These are phyloP conservation scores for Troides aeacus DNA, from an alignment of 2,888 invertebrate genomes.

Conservation along the genomic window DNA sequence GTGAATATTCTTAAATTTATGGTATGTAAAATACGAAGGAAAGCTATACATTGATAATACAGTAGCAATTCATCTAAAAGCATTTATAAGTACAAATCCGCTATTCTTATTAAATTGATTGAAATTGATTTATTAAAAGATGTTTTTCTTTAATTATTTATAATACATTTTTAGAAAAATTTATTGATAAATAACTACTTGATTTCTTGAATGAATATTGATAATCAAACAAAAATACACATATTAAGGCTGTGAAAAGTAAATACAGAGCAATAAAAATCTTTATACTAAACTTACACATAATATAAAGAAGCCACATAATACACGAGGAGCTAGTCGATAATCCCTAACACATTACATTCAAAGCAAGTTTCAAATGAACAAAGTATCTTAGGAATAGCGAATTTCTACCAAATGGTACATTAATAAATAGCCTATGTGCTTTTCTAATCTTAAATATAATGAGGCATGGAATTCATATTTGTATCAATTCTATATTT, in stretches of 20 bases:
- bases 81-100: slow-evolving; percentile 47
- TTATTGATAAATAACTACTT: background rate
- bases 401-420: slow-evolving; percentile 50
- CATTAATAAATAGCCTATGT: slow-evolving; percentile 59
- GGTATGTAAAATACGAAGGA: slow-evolving; percentile 46
- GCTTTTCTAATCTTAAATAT: slow-evolving; percentile 51
- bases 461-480: slow-evolving; percentile 65
- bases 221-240: background rate
- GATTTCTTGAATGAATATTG: background rate
- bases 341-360: background rate
- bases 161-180: background rate
- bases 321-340: background rate
- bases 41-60: slow-evolving; percentile 62
- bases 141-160: background rate
- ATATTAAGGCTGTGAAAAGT: background rate
- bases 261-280: background rate
- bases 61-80: slow-evolving; percentile 64
- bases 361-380: background rate
- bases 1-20: slow-evolving; percentile 16
- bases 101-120: slow-evolving; percentile 30
- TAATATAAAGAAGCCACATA: background rate
- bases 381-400: slow-evolving; percentile 29
- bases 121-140: too few species aligned
- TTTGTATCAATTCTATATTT: slow-evolving; percentile 36
- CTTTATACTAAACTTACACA: background rate